Percentiles rank a stretch among this genome's conserved stretches.
Evolutionary conservation across 2,888 invertebrate species (phyloP).

Genomic region (Priapulus caudatus): DNA sequence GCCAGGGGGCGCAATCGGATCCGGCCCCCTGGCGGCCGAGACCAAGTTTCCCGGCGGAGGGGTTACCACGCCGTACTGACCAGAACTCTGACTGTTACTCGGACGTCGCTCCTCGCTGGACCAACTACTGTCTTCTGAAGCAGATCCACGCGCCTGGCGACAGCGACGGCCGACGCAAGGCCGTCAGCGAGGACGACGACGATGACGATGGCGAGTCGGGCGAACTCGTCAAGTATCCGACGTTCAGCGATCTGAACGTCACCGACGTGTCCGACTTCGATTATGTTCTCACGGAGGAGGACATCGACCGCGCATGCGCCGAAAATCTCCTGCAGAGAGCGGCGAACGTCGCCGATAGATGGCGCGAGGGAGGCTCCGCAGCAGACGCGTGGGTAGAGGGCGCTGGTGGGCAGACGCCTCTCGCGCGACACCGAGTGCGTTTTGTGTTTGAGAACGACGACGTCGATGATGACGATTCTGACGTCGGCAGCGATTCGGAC

Average conservation of each 20-base stretch:
- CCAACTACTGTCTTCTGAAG: slow-evolving; percentile 1
- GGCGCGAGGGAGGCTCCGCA: not conserved
- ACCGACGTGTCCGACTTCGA: not conserved
- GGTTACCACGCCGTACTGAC: too few species aligned
- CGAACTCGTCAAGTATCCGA: not conserved
- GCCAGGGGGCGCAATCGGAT: not conserved
- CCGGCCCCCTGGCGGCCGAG: too few species aligned
- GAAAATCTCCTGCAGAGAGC: not conserved
- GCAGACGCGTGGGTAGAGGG: not conserved
- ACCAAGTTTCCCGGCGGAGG: too few species aligned
- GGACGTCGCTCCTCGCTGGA: not conserved
- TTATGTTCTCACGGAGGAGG: not conserved
- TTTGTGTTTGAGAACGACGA: too few species aligned
- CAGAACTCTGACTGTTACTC: not conserved
- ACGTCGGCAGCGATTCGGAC: not conserved
- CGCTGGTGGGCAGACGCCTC: not conserved
- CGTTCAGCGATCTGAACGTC: not conserved
- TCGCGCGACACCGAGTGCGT: too few species aligned
- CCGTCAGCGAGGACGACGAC: too few species aligned
- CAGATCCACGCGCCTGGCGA: too few species aligned
- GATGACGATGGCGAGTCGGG: not conserved
- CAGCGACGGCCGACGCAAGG: too few species aligned
- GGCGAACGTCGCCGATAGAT: not conserved
- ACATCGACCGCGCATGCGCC: not conserved
- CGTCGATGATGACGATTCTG: too few species aligned